Evolutionary conservation across 2,797 vertebrate species (phyloP).

Genomic region (Varecia variegata): DNA sequence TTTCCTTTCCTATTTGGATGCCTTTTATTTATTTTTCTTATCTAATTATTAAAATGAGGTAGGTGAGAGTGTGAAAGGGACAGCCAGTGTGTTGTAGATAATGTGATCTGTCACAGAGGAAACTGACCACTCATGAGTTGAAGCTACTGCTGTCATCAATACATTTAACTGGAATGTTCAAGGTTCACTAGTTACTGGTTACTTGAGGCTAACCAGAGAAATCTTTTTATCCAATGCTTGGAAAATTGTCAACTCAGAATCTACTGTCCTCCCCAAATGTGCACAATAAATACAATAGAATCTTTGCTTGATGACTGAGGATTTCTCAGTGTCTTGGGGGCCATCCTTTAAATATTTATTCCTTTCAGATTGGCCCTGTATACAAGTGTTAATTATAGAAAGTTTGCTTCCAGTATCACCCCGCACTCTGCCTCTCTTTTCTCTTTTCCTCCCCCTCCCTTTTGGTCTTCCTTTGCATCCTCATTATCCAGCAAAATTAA

Average conservation of each 20-base stretch:
- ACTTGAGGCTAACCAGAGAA: background rate
- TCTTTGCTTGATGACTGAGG: background rate
- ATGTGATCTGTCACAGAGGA: background rate
- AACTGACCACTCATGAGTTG: background rate
- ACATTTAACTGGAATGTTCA: background rate
- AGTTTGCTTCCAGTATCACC: background rate
- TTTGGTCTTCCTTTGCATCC: background rate
- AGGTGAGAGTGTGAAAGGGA: background rate
- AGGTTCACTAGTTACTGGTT: background rate
- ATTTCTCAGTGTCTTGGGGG: background rate
- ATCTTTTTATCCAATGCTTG: background rate
- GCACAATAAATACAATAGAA: background rate
- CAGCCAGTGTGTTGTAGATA: too few relatives aligned
- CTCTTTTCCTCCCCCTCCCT: background rate
- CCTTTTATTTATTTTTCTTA: background rate
- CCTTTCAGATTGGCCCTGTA: background rate
- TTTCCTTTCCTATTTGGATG: background rate
- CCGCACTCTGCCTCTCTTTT: background rate
- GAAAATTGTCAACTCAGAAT: background rate
- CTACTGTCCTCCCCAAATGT: background rate
- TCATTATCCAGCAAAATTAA: slow-evolving; percentile 47
- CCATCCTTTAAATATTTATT: background rate
- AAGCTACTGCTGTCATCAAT: background rate
- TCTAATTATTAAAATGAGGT: background rate
- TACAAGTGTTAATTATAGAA: background rate